phyloP scores from a whole-genome alignment of 2,113 vertebrate species.

The Onychostruthus taczanowskii region DNA sequence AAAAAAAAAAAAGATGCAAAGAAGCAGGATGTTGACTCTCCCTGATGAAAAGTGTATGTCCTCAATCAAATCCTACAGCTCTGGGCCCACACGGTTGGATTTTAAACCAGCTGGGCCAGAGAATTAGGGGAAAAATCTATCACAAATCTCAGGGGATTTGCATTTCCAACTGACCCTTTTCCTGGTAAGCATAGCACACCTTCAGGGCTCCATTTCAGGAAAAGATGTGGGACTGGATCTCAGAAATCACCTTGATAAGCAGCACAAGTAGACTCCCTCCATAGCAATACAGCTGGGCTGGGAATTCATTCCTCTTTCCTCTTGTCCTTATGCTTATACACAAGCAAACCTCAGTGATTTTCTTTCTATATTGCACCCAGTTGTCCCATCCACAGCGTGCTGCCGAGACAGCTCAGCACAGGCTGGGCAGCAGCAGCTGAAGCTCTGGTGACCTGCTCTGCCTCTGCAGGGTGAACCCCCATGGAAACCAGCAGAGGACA shows the following conservation, averaged over 20 bases:
- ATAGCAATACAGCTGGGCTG: background rate
- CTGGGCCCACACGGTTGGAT: rapidly evolving
- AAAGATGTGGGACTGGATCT: background rate
- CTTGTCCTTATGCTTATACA: background rate
- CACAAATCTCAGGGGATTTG: background rate
- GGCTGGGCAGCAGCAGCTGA: background rate
- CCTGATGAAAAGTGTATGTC: background rate
- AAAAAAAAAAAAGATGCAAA: background rate
- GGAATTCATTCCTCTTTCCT: background rate
- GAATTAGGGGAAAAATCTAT: background rate
- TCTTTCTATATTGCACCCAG: background rate
- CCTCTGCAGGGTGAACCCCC: background rate
- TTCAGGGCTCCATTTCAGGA: background rate
- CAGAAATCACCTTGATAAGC: background rate
- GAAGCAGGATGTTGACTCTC: background rate
- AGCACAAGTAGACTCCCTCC: background rate
- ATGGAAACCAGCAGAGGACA: background rate
- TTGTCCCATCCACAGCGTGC: background rate
- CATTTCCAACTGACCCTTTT: background rate
- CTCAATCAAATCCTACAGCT: background rate
- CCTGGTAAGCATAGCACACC: background rate
- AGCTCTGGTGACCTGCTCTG: rapidly evolving
- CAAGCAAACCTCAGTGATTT: background rate
- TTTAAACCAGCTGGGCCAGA: background rate
- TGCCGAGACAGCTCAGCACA: background rate